phyloP scores from a whole-genome alignment of 2,113 vertebrate genomes.

The Rhegmatorhina hoffmannsi region DNA sequence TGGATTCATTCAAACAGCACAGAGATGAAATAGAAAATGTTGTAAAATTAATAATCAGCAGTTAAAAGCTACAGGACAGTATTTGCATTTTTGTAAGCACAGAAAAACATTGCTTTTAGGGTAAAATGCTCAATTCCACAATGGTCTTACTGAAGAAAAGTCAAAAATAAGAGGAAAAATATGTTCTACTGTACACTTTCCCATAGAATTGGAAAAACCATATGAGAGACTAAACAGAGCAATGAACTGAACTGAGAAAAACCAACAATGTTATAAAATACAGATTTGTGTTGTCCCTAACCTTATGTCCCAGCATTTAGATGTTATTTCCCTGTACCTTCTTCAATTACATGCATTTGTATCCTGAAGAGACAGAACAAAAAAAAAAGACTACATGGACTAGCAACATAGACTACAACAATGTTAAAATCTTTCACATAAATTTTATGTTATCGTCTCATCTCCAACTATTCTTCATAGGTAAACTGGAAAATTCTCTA shows the following conservation, averaged over 20 bases:
- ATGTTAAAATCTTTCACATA: not conserved
- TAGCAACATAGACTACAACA: not conserved
- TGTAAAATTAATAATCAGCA: not conserved
- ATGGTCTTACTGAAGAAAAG: not conserved
- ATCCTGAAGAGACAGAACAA: not conserved
- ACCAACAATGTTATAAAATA: rapidly evolving
- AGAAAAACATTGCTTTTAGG: not conserved
- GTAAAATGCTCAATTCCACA: not conserved
- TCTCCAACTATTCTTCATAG: not conserved
- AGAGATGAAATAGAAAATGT: not conserved
- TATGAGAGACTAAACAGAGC: not conserved
- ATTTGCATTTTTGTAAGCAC: not conserved
- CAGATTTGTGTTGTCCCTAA: not conserved
- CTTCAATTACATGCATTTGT: not conserved
- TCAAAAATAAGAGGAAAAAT: not conserved
- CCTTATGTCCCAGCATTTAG: not conserved
- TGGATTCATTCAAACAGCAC: not conserved
- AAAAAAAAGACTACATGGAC: not conserved
- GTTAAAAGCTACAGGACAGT: not conserved
- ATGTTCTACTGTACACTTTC: not conserved
- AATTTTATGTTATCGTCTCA: not conserved
- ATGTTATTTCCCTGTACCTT: not conserved
- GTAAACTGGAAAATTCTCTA: not conserved
- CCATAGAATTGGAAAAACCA: not conserved
- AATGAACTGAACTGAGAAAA: not conserved